Evolutionary conservation across 2,113 vertebrate genomes (phyloP), one percentile per base, ranked within the genome.

Genomic region (Pontoporia blainvillei): DNA sequence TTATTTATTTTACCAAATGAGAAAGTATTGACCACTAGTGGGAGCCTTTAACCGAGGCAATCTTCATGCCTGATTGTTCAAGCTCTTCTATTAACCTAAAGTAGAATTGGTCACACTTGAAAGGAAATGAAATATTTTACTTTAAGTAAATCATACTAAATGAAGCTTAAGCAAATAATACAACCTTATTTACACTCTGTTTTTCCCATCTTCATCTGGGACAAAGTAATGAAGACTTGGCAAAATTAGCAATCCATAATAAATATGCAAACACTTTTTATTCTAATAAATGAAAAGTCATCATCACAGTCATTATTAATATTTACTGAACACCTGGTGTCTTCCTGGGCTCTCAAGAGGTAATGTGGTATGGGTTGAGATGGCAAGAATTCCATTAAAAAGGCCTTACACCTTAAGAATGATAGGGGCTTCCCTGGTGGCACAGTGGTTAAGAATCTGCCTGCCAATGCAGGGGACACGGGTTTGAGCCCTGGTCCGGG

Each of bases 1-100:
- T 94, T 39, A 59, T 67, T 87, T 75, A 69, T 95, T 86, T 97
- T 96, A 67, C 52, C 59, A 93, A 96, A 49, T 67, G 49, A 95
- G 18, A 90, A 86, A 93, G 20, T 86, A 81, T 25, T 97, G 76
- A 52, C 92, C 96, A 97, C 96, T 96, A 92, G 66, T 96, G 76
- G 88, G 82, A 95, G 72, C 82, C 86, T 97, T 97, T 96, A 75
- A 95, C 78, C 0, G 4, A 91, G 52, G 29, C 86, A 83, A 78
- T 90, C 78, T 92, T 96, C 39, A 75, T 93, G 64, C 46, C 34
- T 94, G n/a, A 76, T 95, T 94, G 29, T 79, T 92, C 46, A 95
- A 87, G 66, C 21, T 41, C 86, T 52, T 89, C 72, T 94, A 0
- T 87, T 76, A 95, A 59, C 52, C 31, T 94, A 44, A 94, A 91